These are phyloP conservation scores for Diploscapter pachys DNA, from an alignment of 1,140 invertebrate genomes.

Conservation along the genomic window DNA sequence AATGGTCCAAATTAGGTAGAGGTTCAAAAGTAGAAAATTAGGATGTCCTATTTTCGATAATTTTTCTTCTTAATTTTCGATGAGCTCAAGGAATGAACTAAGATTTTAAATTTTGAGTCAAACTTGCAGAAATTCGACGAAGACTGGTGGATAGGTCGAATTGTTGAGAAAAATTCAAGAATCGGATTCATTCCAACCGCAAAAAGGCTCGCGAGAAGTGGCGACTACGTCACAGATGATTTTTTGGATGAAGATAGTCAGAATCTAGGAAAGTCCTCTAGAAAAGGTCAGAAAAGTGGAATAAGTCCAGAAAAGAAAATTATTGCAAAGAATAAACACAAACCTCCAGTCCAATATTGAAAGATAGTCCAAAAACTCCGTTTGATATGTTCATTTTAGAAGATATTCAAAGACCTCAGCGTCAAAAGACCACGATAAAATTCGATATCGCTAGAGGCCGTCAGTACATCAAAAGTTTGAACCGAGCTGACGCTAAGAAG, in stretches of 20 bases:
- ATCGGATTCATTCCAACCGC: slow-evolving; percentile 84
- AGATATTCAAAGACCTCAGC: too few species aligned
- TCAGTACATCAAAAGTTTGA: too few species aligned
- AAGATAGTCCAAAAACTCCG: slow-evolving; percentile 12
- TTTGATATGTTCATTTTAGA: too few species aligned
- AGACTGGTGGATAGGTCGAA: slow-evolving; percentile 99
- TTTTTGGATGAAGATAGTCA: too few species aligned
- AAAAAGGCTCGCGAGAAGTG: slow-evolving; percentile 8
- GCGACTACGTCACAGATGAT: background rate
- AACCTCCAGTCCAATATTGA: slow-evolving; percentile 3
- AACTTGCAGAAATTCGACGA: slow-evolving; percentile 89
- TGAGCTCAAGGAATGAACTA: background rate
- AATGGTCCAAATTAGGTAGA: background rate
- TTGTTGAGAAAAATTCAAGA: slow-evolving; percentile 90
- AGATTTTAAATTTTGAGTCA: background rate
- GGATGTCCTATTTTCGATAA: background rate
- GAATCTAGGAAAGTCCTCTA: background rate
- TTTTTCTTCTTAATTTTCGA: too few species aligned
- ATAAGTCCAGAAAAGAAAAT: too few species aligned
- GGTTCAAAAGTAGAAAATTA: background rate
- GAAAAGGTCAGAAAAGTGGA: background rate
- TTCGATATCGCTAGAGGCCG: too few species aligned
- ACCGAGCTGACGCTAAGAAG: too few species aligned
- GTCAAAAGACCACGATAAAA: too few species aligned
- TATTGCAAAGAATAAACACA: too few species aligned